These are phyloP conservation scores for Perca flavescens DNA, from an alignment of 2,113 vertebrate genomes.

Conservation along the genomic window DNA sequence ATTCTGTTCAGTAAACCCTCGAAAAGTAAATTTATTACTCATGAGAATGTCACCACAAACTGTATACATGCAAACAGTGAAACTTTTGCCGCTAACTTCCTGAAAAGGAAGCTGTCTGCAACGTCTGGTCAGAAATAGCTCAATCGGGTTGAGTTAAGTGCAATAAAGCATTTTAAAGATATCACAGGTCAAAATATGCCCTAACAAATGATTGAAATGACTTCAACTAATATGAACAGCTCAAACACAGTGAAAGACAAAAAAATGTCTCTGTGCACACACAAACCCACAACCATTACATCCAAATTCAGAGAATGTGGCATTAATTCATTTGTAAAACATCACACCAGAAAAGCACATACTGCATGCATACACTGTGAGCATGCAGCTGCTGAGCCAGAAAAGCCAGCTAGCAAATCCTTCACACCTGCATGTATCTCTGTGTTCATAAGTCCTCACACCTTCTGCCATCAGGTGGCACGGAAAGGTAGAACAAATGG, in stretches of 20 bases:
- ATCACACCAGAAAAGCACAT: slow-evolving; percentile 7
- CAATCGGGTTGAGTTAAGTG: too few species aligned
- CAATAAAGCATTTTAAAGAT: background rate
- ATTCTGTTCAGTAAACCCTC: background rate
- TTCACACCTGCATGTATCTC: slow-evolving; percentile 25
- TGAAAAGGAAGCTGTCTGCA: background rate
- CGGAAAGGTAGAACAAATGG: background rate
- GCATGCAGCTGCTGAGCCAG: slow-evolving; percentile 36
- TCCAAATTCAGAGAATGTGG: background rate
- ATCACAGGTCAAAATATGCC: background rate
- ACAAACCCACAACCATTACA: slow-evolving; percentile 10
- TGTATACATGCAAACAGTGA: background rate
- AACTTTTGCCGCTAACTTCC: background rate
- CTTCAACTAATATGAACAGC: background rate
- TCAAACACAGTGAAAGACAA: background rate
- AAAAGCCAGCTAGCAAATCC: slow-evolving; percentile 1
- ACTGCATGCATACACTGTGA: slow-evolving; percentile 13
- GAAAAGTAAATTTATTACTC: background rate
- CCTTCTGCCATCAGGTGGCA: background rate
- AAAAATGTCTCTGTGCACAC: background rate
- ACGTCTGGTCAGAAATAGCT: background rate
- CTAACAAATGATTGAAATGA: background rate
- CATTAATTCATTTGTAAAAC: background rate
- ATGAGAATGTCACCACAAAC: background rate
- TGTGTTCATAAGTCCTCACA: slow-evolving; percentile 8